Conservation (phyloP, 2,113 vertebrate species). For the Argyrosomus japonicus region DNA sequence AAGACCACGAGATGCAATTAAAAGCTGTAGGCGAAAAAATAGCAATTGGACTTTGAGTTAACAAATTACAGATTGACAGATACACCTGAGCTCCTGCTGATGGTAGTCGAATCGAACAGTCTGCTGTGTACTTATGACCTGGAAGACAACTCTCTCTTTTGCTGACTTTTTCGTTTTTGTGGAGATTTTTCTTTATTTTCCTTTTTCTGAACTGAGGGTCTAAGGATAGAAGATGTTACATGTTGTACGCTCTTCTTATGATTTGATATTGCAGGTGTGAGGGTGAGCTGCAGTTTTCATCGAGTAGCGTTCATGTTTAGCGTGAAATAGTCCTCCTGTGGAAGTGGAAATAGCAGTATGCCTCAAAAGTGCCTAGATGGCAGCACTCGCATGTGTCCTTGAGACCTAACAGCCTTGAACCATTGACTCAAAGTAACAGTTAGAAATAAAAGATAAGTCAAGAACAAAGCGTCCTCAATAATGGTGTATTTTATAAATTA, state of each 20-base stretch:
- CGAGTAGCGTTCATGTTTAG: background rate
- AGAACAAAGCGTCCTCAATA: background rate
- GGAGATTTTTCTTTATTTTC: background rate
- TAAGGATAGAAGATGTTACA: background rate
- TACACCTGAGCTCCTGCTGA: too few species aligned
- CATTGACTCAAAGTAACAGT: background rate
- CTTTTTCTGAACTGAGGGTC: background rate
- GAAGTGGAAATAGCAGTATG: constrained; percentile 13
- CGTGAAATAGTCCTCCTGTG: background rate
- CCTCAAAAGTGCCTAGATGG: constrained; percentile 70
- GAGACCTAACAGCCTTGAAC: background rate
- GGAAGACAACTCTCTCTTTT: too few species aligned
- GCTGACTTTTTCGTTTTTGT: too few species aligned
- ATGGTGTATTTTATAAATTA: background rate
- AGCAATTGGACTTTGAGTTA: background rate
- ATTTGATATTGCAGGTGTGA: too few species aligned
- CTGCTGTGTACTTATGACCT: too few species aligned
- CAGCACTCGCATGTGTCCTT: constrained; percentile 61
- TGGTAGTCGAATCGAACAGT: too few species aligned
- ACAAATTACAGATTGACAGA: background rate
- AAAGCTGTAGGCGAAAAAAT: background rate
- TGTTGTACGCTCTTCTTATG: background rate
- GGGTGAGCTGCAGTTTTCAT: background rate
- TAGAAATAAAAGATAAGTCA: background rate
- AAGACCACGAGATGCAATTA: background rate